Evolutionary conservation across 2,888 invertebrate species (phyloP), one percentile per base, ranked within the genome.

Genomic region (Arctia plantaginis): DNA sequence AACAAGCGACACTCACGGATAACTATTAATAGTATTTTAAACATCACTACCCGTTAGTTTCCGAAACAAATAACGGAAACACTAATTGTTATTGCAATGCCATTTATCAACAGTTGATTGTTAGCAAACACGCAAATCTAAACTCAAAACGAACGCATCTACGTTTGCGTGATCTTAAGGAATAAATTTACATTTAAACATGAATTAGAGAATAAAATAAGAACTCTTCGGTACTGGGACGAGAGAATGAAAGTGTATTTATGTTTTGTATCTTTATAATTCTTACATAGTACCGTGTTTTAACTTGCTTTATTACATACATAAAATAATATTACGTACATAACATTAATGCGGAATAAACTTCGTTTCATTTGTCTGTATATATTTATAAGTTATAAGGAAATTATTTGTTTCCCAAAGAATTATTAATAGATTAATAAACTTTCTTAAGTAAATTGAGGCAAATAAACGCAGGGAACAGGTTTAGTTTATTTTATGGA

Each of bases 121-220:
- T 66, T 67, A 68, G 20, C 30, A 30, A 77, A 66, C 85, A 85
- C 84, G 85, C 83, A 59, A 82, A 80, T 73, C 77, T 73, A 73
- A 81, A 80, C 65, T 76, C 66, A 66, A 69, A 80, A 74, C 67
- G 80, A 62, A 64, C 69, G 65, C 73, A 79, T 82, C 73, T 65
- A 72, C 27, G 3, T 41, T 84, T 55, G 86, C 82, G 86, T 84
- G 85, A 74, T 77, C 39, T 23, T 44, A 72, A 35, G 27, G 44
- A 30, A 67, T 67, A 67, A 67, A 39, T 27, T 67, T 27, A 41
- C 27, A 41, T 67, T 44, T 30, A 18, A 30, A 64, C 41, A 59
- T 35, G 15, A 55, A 35, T 59, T 59, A 18, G 64, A 64, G 23
- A 30, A 64, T 44, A 27, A 64, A 27, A 62, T 62, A 0, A 62